A percentile compares a stretch with the other conserved stretches of the same genome.
Conservation (phyloP, 1,140 invertebrate species). For the Pomacea maculata region DNA sequence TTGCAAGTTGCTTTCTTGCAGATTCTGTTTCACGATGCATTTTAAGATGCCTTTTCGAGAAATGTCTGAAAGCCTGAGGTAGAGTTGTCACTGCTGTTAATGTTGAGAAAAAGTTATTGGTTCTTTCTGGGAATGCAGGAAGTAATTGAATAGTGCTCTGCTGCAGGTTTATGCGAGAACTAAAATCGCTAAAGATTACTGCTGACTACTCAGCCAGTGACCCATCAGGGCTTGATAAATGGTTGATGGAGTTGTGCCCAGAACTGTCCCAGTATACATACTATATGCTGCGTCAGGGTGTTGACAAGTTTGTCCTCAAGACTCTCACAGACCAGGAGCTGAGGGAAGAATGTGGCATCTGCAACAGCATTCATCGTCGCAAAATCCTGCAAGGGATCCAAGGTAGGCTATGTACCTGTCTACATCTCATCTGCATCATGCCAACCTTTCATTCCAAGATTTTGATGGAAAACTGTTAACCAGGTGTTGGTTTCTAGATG, state of each 20-base stretch:
- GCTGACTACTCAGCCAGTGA: slow-evolving; percentile 97
- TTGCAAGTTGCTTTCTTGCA: too few relatives aligned
- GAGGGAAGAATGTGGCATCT: slow-evolving; percentile 86
- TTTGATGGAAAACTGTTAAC: not conserved
- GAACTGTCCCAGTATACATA: slow-evolving; percentile 98
- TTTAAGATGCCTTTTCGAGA: too few relatives aligned
- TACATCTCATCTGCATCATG: too few relatives aligned
- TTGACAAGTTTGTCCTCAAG: slow-evolving; percentile 81
- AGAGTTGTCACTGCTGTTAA: too few relatives aligned
- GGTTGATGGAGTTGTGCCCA: slow-evolving; percentile 84
- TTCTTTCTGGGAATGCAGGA: too few relatives aligned
- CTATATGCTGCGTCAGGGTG: slow-evolving; percentile 92
- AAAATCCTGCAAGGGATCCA: slow-evolving; percentile 91
- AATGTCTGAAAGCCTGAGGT: too few relatives aligned
- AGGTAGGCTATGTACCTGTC: slow-evolving; percentile 72
- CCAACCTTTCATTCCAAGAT: not conserved
- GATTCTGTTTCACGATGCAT: too few relatives aligned
- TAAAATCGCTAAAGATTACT: slow-evolving; percentile 94
- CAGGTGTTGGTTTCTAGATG: not conserved
- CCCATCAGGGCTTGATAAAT: slow-evolving; percentile 88
- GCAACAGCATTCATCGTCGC: slow-evolving; percentile 92
- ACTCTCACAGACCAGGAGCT: slow-evolving; percentile 89
- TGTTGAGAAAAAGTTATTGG: too few relatives aligned
- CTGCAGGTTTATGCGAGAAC: slow-evolving; percentile 87
- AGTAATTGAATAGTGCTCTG: too few relatives aligned